Base-by-base conservation (phyloP, 1,140 invertebrate genomes). In the Drosophila lini region DNA sequence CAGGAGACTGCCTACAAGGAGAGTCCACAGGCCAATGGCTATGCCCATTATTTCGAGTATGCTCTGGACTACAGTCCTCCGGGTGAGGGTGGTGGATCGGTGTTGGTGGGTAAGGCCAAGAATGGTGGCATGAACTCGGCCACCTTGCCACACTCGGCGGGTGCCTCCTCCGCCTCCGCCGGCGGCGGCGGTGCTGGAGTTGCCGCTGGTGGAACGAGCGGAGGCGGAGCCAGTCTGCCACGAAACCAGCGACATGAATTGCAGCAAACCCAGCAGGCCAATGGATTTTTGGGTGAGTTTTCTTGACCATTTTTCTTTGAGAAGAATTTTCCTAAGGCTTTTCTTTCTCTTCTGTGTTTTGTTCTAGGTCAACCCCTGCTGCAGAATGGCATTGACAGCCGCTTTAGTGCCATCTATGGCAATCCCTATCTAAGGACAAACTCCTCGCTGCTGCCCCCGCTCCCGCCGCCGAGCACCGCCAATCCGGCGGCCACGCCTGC, bases 41-140 rank as follows among this genome's bases (percentile, higher is more conserved):
- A 97, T 92, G 96, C 97, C 36, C 96, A 97, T 13, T 97, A 97
- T 93, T 96, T 97, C 41, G 97, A 98, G 89, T 98, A 97, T 90
- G 94, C 94, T 32, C 93, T 96, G 56, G 97, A 98, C 92, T 97
- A 97, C 93, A 97, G 96, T 85, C 96, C 96, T 8, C 96, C 96
- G 11, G 93, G 93, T 0, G 86, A 90, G 16, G 57, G 47, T 5
- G 48, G 60, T 15, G 19, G 44, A 6, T 22, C 10, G n/a, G 15
- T 11, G 19, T 1, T 6, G 25, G 50, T 15, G 3, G 48, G 36
- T 42, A 91, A 85, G 36, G 19, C 65, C 9, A 90, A 89, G 58
- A 61, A 40, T 41, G 52, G 58, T n/a, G 48, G 69, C 92, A 85
- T 82, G 48, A 91, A 80, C 55, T 91, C 90, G 15, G 86, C 90